Percentiles rank a stretch among this genome's conserved stretches.
phyloP scores from a whole-genome alignment of 2,888 invertebrate species.

The Drosophila lutescens region DNA sequence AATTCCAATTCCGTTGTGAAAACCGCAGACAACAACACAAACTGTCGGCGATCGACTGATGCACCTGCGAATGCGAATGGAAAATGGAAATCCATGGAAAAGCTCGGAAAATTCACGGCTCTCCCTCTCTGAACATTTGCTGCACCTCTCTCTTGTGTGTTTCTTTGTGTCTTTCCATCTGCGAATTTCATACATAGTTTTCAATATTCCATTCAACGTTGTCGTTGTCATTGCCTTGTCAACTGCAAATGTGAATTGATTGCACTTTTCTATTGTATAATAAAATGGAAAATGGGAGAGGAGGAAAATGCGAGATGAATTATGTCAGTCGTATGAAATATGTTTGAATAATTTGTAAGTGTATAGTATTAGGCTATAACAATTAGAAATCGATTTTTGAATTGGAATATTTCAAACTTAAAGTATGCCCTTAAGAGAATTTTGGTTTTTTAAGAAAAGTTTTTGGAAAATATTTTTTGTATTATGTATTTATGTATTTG shows the following conservation, averaged over 20 bases:
- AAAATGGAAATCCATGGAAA: conserved; percentile 5
- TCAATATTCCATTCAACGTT: conserved; percentile 6
- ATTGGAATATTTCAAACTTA: no score
- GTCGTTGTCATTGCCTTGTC: conserved; percentile 12
- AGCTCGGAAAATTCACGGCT: conserved; percentile 1
- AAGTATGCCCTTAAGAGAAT: no score
- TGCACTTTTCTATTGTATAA: conserved; percentile 3
- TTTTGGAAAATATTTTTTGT: no score
- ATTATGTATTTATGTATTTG: no score
- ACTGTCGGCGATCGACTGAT: conserved; percentile 11
- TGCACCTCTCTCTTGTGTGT: not conserved
- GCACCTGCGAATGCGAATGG: conserved; percentile 1
- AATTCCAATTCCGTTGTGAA: conserved; percentile 6
- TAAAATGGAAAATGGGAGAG: not conserved
- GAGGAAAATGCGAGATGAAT: not conserved
- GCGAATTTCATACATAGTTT: conserved; percentile 7
- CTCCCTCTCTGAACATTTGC: not conserved
- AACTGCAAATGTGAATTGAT: conserved; percentile 15
- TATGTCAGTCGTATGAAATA: not conserved
- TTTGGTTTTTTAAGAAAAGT: no score
- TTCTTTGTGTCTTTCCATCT: conserved; percentile 2
- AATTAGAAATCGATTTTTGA: no score
- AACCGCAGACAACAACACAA: conserved; percentile 4
- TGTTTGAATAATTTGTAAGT: no score
- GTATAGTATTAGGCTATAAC: no score